phyloP scores from a whole-genome alignment of 2,888 invertebrate genomes.

The Cephus sareptanus region DNA sequence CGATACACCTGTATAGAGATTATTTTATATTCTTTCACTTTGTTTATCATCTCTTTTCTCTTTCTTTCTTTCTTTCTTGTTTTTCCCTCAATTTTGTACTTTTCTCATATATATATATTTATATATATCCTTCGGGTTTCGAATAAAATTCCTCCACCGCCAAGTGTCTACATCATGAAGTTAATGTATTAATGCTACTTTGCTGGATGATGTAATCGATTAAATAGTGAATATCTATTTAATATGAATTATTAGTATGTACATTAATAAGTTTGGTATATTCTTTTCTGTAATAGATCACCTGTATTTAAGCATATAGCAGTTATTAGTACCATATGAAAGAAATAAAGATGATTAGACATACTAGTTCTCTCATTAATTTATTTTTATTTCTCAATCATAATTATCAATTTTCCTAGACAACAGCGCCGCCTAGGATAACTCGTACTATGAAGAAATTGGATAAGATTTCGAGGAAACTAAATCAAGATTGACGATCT shows the following conservation, averaged over 20 bases:
- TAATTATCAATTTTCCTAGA: background rate
- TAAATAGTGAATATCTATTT: slow-evolving; percentile 51
- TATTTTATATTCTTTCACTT: slow-evolving; percentile 18
- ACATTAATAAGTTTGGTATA: slow-evolving; percentile 62
- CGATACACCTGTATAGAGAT: slow-evolving; percentile 57
- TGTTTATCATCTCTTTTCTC: slow-evolving; percentile 25
- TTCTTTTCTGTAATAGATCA: slow-evolving; percentile 61
- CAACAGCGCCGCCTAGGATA: background rate
- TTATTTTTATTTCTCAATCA: background rate
- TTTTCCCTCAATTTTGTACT: slow-evolving; percentile 28
- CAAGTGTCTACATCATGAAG: slow-evolving; percentile 49
- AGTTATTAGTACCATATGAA: slow-evolving; percentile 56
- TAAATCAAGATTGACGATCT: background rate
- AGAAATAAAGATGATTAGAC: slow-evolving; percentile 63
- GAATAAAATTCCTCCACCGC: slow-evolving; percentile 35
- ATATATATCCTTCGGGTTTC: slow-evolving; percentile 16
- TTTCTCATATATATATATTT: slow-evolving; percentile 20
- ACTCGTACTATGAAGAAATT: background rate
- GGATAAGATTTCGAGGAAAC: background rate
- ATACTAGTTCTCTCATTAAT: background rate
- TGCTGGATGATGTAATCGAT: slow-evolving; percentile 51
- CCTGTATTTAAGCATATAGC: slow-evolving; percentile 63
- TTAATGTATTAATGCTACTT: slow-evolving; percentile 56
- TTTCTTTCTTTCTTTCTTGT: slow-evolving; percentile 35
- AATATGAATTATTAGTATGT: slow-evolving; percentile 57